These are phyloP conservation scores for Phyllopteryx taeniolatus DNA, from an alignment of 2,113 vertebrate species.

Conservation along the genomic window DNA sequence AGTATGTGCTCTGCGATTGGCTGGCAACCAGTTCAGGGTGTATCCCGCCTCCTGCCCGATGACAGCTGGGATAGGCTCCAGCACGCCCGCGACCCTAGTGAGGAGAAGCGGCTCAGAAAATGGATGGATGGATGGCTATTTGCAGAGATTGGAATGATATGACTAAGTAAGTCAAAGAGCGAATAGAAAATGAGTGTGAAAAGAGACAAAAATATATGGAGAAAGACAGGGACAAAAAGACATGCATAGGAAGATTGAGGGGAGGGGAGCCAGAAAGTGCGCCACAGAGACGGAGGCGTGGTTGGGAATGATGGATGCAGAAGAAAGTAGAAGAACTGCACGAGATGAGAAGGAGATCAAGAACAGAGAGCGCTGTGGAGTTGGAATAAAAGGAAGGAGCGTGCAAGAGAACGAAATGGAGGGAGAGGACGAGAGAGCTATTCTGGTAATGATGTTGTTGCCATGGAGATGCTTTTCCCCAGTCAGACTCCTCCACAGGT, in stretches of 20 bases:
- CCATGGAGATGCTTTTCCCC: conserved; percentile 56
- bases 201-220: neutral
- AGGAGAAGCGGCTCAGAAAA: too few relatives aligned
- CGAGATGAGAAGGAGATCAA: neutral
- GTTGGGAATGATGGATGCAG: neutral
- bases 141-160: neutral
- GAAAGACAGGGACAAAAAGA: neutral
- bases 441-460: conserved; percentile 66
- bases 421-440: conserved; percentile 51
- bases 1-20: too few relatives aligned
- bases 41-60: too few relatives aligned
- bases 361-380: neutral
- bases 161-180: neutral
- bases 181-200: neutral
- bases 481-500: conserved; percentile 57
- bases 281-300: neutral
- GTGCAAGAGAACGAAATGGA: conserved; percentile 10
- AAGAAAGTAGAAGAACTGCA: neutral
- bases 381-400: conserved; percentile 14
- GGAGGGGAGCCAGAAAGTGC: neutral
- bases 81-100: too few relatives aligned
- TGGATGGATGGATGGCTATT: too few relatives aligned
- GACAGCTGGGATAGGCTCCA: too few relatives aligned
- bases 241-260: neutral
- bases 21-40: too few relatives aligned